Evolutionary conservation across 2,888 invertebrate species (phyloP), one percentile per base, ranked within the genome.

Genomic region (Osmoderma eremita): DNA sequence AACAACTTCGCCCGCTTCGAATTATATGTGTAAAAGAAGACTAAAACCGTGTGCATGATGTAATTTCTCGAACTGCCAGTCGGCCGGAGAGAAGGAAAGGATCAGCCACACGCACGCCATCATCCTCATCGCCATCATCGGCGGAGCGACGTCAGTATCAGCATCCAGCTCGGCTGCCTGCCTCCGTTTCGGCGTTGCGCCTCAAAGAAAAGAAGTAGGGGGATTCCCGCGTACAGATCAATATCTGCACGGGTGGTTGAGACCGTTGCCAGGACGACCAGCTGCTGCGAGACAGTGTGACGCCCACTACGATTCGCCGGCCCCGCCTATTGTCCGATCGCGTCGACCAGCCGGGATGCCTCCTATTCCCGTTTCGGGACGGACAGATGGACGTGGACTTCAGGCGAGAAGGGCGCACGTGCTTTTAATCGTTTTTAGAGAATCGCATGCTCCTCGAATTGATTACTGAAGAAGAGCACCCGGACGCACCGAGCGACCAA

Each of bases 231-330:
- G 72, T 74, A 70, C 77, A 81, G 82, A 82, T 82, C 82, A 82
- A 82, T 82, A 82, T 82, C 81, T 79, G 75, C 75, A 76, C 78
- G 78, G 78, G 78, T 73, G 75, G 71, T 73, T 72, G 73, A 74
- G 72, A 70, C 67, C 81, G 87, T 87, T 83, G 81, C 85, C 84
- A 84, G 84, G 86, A 84, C 83, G 82, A 87, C 86, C 79, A 82
- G 85, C 83, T 85, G 82, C 83, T 82, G 81, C 86, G 85, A 86
- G 86, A 86, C 87, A 84, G 86, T 86, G 86, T 86, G 86, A 85
- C 87, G 86, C 86, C 84, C 83, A 85, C 84, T 84, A 84, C 83
- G 82, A 81, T 81, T 79, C 77, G 75, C 72, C n/a, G 73, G 73
- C 70, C 74, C 75, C 74, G 75, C 72, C 74, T 76, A 39, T 50